Base-by-base conservation (phyloP, 2,888 invertebrate species). In the Kryphioiulus occultus region DNA sequence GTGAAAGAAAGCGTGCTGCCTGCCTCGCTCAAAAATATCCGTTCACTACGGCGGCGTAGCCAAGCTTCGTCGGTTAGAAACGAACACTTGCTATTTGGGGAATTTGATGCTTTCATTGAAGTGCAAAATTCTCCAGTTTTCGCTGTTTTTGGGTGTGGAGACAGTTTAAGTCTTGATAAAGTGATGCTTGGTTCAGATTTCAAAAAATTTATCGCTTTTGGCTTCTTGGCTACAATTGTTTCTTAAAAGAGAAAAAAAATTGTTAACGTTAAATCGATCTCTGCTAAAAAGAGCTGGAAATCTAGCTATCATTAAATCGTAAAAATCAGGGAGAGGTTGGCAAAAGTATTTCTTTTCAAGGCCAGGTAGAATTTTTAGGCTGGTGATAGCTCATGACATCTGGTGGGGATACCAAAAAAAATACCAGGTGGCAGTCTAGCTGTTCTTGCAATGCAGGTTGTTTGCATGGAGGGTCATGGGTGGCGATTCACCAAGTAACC, bases 191-290 rank as follows among this genome's bases (percentile, higher is more conserved):
- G 44, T 53, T 87, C 85, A 1, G 30, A 44, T 17, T 87, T 84
- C 42, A 87, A 22, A 26, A 83, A 82, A 44, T 87, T 85, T 32
- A 47, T 90, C 87, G 90, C 91, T 89, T 92, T 92, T 10, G 95
- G 95, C 91, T 96, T 96, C 91, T 96, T 96, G 3, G 96, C 95
- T 0, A 96, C 96, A 87, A 96, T 96, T 0, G 96, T 96, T 92
- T 96, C 96, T 88, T 9, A 53, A 86, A 44, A 86, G 47, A n/a
- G 4, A 26, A 86, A 30, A 9, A 32, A 30, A 85, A 85, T 7
- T 85, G 32, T 30, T 30, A 9, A 84, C 19, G 2, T 85, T 32
- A 19, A 12, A n/a, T 35, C 35, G 35, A 35, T 35, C 35, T 35
- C 35, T 35, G 35, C n/a, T n/a, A n/a, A n/a, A n/a, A n/a, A n/a